Evolutionary conservation across 2,888 invertebrate species (phyloP).

Genomic region (Galerucella nymphaeae): DNA sequence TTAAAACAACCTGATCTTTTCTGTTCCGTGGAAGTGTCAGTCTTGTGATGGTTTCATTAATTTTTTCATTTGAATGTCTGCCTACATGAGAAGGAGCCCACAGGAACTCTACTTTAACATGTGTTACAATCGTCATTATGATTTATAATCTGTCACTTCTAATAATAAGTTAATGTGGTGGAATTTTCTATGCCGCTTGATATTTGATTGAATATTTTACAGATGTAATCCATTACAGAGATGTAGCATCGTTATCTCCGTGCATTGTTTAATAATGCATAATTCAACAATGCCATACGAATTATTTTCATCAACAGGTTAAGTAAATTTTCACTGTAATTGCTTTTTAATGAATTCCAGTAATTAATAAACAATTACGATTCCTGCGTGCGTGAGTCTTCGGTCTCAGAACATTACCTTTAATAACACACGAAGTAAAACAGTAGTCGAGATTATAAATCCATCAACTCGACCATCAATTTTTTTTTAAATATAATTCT

Average conservation of each 20-base stretch:
- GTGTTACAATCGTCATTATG: too few species aligned
- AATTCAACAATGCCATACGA: background rate
- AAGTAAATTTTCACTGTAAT: background rate
- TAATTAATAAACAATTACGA: background rate
- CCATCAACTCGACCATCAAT: background rate
- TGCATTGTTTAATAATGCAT: background rate
- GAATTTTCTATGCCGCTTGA: background rate
- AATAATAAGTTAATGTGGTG: background rate
- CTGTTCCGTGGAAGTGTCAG: too few species aligned
- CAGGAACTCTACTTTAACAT: too few species aligned
- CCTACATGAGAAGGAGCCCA: too few species aligned
- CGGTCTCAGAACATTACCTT: background rate
- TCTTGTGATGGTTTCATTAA: too few species aligned
- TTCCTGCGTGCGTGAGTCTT: background rate
- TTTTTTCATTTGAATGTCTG: too few species aligned
- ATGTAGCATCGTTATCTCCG: background rate
- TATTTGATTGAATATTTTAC: background rate
- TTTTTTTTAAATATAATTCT: background rate
- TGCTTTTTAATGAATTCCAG: slow-evolving; percentile 3
- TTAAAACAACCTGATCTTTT: too few species aligned
- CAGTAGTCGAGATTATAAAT: slow-evolving; percentile 4
- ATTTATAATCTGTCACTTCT: too few species aligned
- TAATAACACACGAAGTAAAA: background rate
- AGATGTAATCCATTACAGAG: background rate
- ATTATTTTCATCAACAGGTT: background rate